phyloP scores from a whole-genome alignment of 1,140 invertebrate species.

The Drosophila ananassae region DNA sequence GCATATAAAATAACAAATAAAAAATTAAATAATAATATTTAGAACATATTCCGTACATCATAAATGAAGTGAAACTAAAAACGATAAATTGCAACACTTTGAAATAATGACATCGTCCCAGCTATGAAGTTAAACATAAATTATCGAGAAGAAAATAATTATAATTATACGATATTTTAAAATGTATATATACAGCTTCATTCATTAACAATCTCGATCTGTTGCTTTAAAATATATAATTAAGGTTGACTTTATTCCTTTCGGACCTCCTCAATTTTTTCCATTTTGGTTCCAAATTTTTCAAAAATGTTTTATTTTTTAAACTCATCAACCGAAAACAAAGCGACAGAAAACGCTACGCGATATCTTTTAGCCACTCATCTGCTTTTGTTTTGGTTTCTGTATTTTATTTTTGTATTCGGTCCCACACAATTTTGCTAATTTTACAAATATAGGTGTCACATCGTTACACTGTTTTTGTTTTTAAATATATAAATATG shows the following conservation, averaged over 20 bases:
- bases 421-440: conserved; percentile 79
- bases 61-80: conserved; percentile 70
- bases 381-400: conserved; percentile 19
- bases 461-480: conserved; percentile 44
- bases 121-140: conserved; percentile 65
- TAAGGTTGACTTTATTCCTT: conserved; percentile 7
- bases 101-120: conserved; percentile 57
- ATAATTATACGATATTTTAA: conserved; percentile 76
- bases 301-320: conserved; percentile 5
- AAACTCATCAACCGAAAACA: conserved; percentile 52
- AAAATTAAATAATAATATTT: conserved; percentile 62
- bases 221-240: conserved; percentile 46
- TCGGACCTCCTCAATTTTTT: conserved; percentile 9
- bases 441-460: conserved; percentile 71
- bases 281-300: conserved; percentile 9
- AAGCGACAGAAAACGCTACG: conserved; percentile 14
- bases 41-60: conserved; percentile 54
- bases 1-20: conserved; percentile 75
- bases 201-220: conserved; percentile 74
- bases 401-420: conserved; percentile 57
- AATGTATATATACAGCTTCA: conserved; percentile 80
- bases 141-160: conserved; percentile 75
- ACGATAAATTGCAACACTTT: conserved; percentile 68
- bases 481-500: conserved; percentile 45
- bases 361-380: conserved; percentile 23